phyloP scores from a whole-genome alignment of 2,888 invertebrate species.

The Drosophila diplacantha region DNA sequence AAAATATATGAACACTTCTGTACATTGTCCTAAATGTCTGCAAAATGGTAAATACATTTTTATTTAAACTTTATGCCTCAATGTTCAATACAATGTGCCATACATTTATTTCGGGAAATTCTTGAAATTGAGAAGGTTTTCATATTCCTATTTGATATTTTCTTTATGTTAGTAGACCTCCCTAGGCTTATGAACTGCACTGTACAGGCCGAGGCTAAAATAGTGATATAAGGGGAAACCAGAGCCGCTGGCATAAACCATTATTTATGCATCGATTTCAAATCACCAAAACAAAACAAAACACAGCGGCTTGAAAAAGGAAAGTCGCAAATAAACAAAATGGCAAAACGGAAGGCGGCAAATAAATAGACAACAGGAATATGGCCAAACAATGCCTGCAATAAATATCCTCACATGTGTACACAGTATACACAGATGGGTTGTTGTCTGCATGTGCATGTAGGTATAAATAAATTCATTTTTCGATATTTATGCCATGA shows the following conservation, averaged over 20 bases:
- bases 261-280: slow-evolving; percentile 69
- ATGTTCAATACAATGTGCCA: not conserved
- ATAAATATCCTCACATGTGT: slow-evolving; percentile 34
- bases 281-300: slow-evolving; percentile 48
- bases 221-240: slow-evolving; percentile 29
- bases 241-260: slow-evolving; percentile 57
- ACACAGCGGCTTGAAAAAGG: slow-evolving; percentile 18
- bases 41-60: not conserved
- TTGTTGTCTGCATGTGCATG: slow-evolving; percentile 30
- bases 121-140: not conserved
- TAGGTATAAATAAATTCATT: slow-evolving; percentile 39
- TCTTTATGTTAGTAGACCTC: not conserved
- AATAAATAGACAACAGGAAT: slow-evolving; percentile 41
- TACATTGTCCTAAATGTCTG: not conserved
- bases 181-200: not conserved
- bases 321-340: slow-evolving; percentile 38
- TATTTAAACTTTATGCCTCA: not conserved
- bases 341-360: slow-evolving; percentile 22
- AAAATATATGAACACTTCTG: not conserved
- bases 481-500: slow-evolving; percentile 57
- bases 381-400: slow-evolving; percentile 35
- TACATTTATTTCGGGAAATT: not conserved
- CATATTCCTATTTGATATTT: not conserved
- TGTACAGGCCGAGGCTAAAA: slow-evolving; percentile 28
- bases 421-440: slow-evolving; percentile 27